Percentiles rank a stretch among this genome's conserved stretches.
These are phyloP conservation scores for Zophobas atratus DNA, from an alignment of 1,140 invertebrate species.

Conservation along the genomic window DNA sequence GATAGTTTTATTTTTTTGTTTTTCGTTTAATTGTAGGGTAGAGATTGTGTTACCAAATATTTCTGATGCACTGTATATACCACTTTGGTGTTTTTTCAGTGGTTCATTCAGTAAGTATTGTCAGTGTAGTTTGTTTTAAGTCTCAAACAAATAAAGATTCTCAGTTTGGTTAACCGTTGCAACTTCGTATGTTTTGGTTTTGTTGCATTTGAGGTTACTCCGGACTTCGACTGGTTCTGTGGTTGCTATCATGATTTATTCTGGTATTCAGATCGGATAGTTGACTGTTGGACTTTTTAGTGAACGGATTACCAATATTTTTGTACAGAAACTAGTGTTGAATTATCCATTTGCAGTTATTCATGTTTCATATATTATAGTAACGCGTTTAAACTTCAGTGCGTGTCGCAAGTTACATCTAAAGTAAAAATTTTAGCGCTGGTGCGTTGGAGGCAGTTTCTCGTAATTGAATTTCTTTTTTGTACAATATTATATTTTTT, in stretches of 20 bases:
- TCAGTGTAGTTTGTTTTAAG: too few species aligned
- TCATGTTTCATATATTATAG: neutral
- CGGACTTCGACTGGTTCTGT: neutral
- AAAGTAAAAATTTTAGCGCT: too few species aligned
- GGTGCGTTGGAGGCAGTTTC: too few species aligned
- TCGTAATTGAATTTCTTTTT: too few species aligned
- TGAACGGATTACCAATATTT: slow-evolving; percentile 17
- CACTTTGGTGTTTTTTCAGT: slow-evolving; percentile 8
- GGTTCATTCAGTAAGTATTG: neutral
- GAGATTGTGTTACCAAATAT: slow-evolving; percentile 13
- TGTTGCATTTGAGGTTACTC: too few species aligned
- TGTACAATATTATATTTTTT: too few species aligned
- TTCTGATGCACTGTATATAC: neutral
- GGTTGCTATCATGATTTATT: neutral
- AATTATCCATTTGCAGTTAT: neutral
- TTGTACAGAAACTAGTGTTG: slow-evolving; percentile 40
- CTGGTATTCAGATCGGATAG: neutral
- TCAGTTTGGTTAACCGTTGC: too few species aligned
- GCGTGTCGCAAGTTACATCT: too few species aligned
- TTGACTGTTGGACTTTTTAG: neutral
- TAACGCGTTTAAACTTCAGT: too few species aligned
- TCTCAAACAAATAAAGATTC: too few species aligned
- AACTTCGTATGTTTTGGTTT: too few species aligned
- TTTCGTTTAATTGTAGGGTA: neutral
- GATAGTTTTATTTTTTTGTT: neutral